A percentile compares a stretch with the other conserved stretches of the same genome.
phyloP scores from a whole-genome alignment of 2,113 vertebrate species.

The Heloderma charlesbogerti region DNA sequence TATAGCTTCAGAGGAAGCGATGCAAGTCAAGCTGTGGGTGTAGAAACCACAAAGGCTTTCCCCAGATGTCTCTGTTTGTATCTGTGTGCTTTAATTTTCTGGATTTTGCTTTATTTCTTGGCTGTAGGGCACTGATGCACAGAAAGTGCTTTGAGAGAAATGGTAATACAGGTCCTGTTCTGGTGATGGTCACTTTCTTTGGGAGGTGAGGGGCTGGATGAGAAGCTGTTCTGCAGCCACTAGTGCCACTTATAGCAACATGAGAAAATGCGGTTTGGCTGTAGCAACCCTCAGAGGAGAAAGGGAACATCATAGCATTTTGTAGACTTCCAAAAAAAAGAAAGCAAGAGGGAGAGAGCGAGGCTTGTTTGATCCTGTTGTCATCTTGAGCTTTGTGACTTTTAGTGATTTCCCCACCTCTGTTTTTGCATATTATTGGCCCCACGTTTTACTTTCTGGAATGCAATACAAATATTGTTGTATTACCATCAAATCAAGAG shows the following conservation, averaged over 20 bases:
- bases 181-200: background rate
- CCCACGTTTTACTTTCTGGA: background rate
- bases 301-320: background rate
- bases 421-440: background rate
- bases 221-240: background rate
- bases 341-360: no score
- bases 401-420: background rate
- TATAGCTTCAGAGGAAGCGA: background rate
- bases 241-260: background rate
- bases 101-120: background rate
- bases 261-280: background rate
- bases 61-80: background rate
- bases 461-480: background rate
- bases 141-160: background rate
- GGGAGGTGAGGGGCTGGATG: background rate
- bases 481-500: background rate
- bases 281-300: background rate
- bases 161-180: background rate
- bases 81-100: background rate
- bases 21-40: background rate
- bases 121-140: background rate
- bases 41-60: background rate
- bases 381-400: background rate
- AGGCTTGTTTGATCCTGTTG: background rate
- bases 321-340: background rate